phyloP scores from a whole-genome alignment of 2,888 invertebrate genomes.

The Melanophora roralis region DNA sequence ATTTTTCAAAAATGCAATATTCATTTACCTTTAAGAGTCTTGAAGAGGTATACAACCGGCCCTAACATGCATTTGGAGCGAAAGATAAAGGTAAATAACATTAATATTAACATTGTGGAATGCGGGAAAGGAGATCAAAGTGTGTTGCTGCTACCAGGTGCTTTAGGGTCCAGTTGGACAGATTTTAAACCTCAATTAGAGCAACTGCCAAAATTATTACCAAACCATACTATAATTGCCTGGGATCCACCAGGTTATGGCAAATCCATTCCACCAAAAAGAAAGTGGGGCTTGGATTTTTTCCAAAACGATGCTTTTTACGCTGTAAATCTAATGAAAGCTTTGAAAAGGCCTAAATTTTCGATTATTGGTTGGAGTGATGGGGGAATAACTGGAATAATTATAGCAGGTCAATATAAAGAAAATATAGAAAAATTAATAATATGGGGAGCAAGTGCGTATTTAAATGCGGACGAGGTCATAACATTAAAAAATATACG shows the following conservation, averaged over 20 bases:
- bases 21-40: background rate
- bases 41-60: background rate
- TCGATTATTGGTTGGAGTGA: constrained; percentile 94
- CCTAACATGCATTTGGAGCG: constrained; percentile 77
- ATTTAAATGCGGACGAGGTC: constrained; percentile 83
- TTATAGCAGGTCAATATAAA: constrained; percentile 86
- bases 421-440: constrained; percentile 84
- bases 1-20: constrained; percentile 30
- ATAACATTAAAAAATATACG: constrained; percentile 82
- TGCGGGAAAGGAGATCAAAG: constrained; percentile 77
- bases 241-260: constrained; percentile 96
- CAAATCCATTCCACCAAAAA: constrained; percentile 86
- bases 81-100: constrained; percentile 81
- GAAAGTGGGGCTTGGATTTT: constrained; percentile 84
- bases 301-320: constrained; percentile 85
- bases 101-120: constrained; percentile 81
- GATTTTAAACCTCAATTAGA: constrained; percentile 89
- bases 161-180: constrained; percentile 88
- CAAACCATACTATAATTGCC: constrained; percentile 77
- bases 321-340: constrained; percentile 85
- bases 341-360: constrained; percentile 82
- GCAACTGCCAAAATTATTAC: constrained; percentile 77
- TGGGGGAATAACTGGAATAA: constrained; percentile 88
- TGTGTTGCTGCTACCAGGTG: constrained; percentile 87
- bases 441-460: constrained; percentile 88